phyloP scores from a whole-genome alignment of 2,113 vertebrate species.

The Muntiacus reevesi region DNA sequence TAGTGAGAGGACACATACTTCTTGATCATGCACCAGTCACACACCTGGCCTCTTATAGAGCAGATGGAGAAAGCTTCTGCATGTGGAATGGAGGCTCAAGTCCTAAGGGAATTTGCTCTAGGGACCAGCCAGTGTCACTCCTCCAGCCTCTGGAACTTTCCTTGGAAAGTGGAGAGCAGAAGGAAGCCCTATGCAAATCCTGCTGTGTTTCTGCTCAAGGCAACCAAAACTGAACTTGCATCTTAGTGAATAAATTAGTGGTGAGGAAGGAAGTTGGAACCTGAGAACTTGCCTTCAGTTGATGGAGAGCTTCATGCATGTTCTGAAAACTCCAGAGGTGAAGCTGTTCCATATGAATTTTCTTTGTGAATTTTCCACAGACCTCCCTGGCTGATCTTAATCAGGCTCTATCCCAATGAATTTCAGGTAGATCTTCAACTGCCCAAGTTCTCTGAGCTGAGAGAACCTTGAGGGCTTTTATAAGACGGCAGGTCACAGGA shows the following conservation, averaged over 20 bases:
- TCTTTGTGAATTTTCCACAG: not conserved
- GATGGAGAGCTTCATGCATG: rapidly evolving
- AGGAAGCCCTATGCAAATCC: not conserved
- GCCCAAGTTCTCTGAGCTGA: not conserved
- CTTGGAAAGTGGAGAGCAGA: not conserved
- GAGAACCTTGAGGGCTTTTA: not conserved
- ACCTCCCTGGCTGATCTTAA: rapidly evolving
- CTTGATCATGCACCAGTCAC: rapidly evolving
- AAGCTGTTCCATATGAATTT: not conserved
- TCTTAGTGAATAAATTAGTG: not conserved
- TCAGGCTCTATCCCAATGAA: not conserved
- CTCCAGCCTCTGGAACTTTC: not conserved
- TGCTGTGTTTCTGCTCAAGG: rapidly evolving
- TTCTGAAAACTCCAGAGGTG: no score
- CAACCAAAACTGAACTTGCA: rapidly evolving
- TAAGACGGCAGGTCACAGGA: not conserved
- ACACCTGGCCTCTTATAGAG: rapidly evolving
- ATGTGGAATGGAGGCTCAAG: not conserved
- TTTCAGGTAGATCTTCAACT: no score
- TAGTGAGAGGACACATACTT: rapidly evolving
- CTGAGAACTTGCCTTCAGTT: not conserved
- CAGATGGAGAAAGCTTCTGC: rapidly evolving
- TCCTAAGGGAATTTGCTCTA: not conserved
- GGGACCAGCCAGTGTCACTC: rapidly evolving
- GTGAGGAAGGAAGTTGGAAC: rapidly evolving